Evolutionary conservation across 2,113 vertebrate genomes (phyloP).

Genomic region (Apteryx owenii): DNA sequence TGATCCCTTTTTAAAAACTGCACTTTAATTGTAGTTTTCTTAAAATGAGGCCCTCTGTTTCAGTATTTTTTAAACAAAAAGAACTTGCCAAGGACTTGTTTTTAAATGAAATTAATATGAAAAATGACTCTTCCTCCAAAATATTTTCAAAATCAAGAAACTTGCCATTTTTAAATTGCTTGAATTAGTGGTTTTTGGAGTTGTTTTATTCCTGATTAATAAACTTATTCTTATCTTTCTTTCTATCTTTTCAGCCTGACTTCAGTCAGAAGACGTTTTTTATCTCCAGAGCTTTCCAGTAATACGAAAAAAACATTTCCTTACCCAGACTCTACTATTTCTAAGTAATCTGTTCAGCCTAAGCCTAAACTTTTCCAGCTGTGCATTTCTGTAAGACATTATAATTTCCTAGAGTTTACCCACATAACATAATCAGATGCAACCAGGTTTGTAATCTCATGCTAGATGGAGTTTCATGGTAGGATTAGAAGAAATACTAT

Average conservation of each 20-base stretch:
- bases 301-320: not conserved
- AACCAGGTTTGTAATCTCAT: not conserved
- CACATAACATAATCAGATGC: not conserved
- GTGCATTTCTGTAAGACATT: not conserved
- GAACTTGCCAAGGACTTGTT: not conserved
- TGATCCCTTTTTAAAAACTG: not conserved
- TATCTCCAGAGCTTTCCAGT: not conserved
- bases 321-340: not conserved
- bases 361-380: not conserved
- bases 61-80: not conserved
- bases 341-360: not conserved
- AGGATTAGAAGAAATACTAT: not conserved
- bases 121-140: not conserved
- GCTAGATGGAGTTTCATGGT: not conserved
- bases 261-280: not conserved
- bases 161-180: not conserved
- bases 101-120: not conserved
- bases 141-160: not conserved
- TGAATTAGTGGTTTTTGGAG: not conserved
- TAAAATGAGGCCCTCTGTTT: not conserved
- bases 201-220: not conserved
- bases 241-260: not conserved
- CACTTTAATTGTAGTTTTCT: not conserved
- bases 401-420: not conserved
- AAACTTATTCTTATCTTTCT: not conserved